Evolutionary conservation across 2,888 invertebrate genomes (phyloP).

Genomic region (Empis livida): DNA sequence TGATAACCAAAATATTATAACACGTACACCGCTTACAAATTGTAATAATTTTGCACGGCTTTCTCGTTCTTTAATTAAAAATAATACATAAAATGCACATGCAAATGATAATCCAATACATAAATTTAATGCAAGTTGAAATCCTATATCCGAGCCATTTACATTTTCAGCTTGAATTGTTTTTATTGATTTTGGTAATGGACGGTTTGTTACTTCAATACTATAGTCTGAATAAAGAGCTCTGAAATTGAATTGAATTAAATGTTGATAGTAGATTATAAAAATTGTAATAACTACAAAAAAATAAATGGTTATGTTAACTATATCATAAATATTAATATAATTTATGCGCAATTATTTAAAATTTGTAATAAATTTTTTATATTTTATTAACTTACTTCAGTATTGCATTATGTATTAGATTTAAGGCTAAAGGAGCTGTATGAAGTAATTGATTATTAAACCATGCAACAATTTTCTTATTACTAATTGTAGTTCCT

Average conservation of each 20-base stretch:
- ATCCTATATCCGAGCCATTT: constrained; percentile 34
- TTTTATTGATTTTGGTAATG: constrained; percentile 48
- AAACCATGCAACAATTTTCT: constrained; percentile 12
- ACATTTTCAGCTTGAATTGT: constrained; percentile 32
- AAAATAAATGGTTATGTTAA: too few relatives aligned
- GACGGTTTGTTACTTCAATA: constrained; percentile 48
- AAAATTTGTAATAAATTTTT: too few relatives aligned
- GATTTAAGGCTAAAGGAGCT: constrained; percentile 1
- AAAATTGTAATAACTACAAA: too few relatives aligned
- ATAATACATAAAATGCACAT: constrained; percentile 48
- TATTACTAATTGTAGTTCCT: constrained; percentile 37
- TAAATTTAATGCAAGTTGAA: constrained; percentile 55
- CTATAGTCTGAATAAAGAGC: constrained; percentile 5
- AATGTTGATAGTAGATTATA: too few relatives aligned
- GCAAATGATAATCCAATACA: constrained; percentile 68
- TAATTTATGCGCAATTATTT: too few relatives aligned
- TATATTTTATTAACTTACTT: not conserved
- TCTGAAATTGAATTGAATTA: too few relatives aligned
- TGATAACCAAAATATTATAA: constrained; percentile 56
- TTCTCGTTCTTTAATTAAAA: constrained; percentile 51
- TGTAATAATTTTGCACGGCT: constrained; percentile 63
- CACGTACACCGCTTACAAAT: constrained; percentile 59
- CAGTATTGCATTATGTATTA: not conserved
- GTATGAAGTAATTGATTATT: constrained; percentile 1
- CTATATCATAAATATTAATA: too few relatives aligned